Evolutionary conservation across 2,888 invertebrate species (phyloP), one percentile per base, ranked within the genome.

Genomic region (Xylophagus ater): DNA sequence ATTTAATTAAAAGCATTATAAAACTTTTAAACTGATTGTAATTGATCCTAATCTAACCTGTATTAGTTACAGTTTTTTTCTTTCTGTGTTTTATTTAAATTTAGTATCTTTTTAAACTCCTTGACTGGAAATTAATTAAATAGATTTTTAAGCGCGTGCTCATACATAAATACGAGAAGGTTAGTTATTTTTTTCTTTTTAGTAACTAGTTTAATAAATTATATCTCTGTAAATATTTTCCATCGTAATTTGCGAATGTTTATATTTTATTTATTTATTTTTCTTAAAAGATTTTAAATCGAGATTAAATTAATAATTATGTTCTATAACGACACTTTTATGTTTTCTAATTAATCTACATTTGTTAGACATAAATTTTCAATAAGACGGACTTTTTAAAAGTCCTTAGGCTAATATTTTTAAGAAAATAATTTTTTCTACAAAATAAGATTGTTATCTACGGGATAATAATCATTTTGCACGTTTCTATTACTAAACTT

Each of bases 251-350:
- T 37, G 36, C 37, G 37, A 23, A 25, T 14, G 23, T 18, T n/a
- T n/a, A n/a, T n/a, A n/a, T n/a, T n/a, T n/a, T n/a, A n/a, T n/a
- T n/a, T n/a, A n/a, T n/a, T n/a, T n/a, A n/a, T n/a, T n/a, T n/a
- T n/a, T 40, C 30, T 40, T 30, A 19, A 32, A 26, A 29, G 50
- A 49, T 48, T 44, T 41, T 49, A 58, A 60, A 60, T 60, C 58
- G 58, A 59, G 60, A 59, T 60, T 60, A 60, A 59, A 60, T 59
- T 60, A 59, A 60, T 60, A 60, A 60, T 60, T 59, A 60, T 59
- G 59, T 58, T 56, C 57, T 46, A 43, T 47, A 48, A 58, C 57
- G 60, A 59, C 60, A 60, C 55, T 59, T 59, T 59, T 57, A 59
- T 59, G 59, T 57, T 57, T 57, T 58, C 57, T 60, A 60, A 60